phyloP scores from a whole-genome alignment of 2,113 vertebrate genomes.

The Platichthys stellatus region DNA sequence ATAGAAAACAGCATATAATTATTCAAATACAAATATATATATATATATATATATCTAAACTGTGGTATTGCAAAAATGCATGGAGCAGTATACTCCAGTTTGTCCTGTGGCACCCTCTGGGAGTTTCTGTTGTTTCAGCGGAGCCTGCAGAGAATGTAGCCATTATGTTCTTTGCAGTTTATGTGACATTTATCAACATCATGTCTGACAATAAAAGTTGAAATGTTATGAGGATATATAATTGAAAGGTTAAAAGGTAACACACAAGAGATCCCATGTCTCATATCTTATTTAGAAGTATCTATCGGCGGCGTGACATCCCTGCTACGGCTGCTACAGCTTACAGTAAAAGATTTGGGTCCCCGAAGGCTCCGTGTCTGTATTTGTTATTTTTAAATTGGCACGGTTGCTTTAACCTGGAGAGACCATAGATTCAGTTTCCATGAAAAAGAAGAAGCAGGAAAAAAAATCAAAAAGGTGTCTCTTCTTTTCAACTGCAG shows the following conservation, averaged over 20 bases:
- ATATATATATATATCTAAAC: constrained; percentile 38
- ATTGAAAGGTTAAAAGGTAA: constrained; percentile 64
- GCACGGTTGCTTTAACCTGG: constrained; percentile 44
- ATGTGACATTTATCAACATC: constrained; percentile 66
- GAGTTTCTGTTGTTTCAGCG: constrained; percentile 19
- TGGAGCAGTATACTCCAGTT: constrained; percentile 1
- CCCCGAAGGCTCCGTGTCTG: constrained; percentile 45
- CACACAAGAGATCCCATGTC: constrained; percentile 47
- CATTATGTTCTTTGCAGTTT: constrained; percentile 43
- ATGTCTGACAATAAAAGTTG: constrained; percentile 56
- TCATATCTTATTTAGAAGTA: constrained; percentile 56
- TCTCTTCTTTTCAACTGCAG: constrained; percentile 35
- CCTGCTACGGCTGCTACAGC: constrained; percentile 31
- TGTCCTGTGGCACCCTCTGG: constrained; percentile 14
- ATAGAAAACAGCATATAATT: constrained; percentile 23
- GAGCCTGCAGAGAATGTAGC: constrained; percentile 20
- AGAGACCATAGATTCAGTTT: constrained; percentile 33
- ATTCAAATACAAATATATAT: constrained; percentile 36
- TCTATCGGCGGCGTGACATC: constrained; percentile 56
- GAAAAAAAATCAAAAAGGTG: not conserved
- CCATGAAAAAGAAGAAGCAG: not conserved
- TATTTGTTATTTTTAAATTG: constrained; percentile 68
- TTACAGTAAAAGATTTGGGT: constrained; percentile 54
- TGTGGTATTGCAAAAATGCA: constrained; percentile 38
- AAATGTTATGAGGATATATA: constrained; percentile 53